Evolutionary conservation across 2,888 invertebrate genomes (phyloP).

Genomic region (Clepsis dumicolana): DNA sequence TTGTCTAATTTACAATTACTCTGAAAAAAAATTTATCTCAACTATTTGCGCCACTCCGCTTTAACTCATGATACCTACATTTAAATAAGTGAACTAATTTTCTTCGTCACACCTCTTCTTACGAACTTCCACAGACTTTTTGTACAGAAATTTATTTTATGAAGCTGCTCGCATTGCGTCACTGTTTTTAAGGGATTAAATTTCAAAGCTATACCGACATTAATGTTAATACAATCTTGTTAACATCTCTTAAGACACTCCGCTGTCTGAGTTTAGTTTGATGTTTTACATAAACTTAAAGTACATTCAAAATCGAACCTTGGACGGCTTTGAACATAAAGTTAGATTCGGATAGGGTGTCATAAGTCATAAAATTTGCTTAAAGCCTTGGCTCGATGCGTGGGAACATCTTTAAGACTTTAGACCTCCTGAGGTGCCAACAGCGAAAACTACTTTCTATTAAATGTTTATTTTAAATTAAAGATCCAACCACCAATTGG

Average conservation of each 20-base stretch:
- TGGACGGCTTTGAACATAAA: not conserved
- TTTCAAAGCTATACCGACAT: constrained; percentile 17
- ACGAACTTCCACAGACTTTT: not conserved
- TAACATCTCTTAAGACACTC: constrained; percentile 27
- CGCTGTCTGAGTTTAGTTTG: not conserved
- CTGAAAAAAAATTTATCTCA: no score
- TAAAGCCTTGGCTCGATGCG: constrained; percentile 40
- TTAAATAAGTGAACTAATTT: constrained; percentile 13
- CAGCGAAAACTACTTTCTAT: constrained; percentile 59
- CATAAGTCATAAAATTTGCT: not conserved
- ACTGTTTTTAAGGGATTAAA: constrained; percentile 3
- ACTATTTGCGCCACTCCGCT: constrained; percentile 15
- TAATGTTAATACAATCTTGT: constrained; percentile 21
- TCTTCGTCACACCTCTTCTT: not conserved
- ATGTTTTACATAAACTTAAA: not conserved
- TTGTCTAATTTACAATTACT: no score
- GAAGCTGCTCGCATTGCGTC: not conserved
- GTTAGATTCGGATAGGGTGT: not conserved
- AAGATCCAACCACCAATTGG: not conserved
- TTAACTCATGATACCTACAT: not conserved
- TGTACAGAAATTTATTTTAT: not conserved
- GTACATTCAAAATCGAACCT: not conserved
- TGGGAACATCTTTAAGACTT: constrained; percentile 49
- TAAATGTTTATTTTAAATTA: constrained; percentile 36
- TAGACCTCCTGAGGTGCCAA: constrained; percentile 54